Percentiles rank a stretch among this genome's conserved stretches.
These are phyloP conservation scores for Phallusia fumigata DNA, from an alignment of 23 tunicate species.

Conservation along the genomic window DNA sequence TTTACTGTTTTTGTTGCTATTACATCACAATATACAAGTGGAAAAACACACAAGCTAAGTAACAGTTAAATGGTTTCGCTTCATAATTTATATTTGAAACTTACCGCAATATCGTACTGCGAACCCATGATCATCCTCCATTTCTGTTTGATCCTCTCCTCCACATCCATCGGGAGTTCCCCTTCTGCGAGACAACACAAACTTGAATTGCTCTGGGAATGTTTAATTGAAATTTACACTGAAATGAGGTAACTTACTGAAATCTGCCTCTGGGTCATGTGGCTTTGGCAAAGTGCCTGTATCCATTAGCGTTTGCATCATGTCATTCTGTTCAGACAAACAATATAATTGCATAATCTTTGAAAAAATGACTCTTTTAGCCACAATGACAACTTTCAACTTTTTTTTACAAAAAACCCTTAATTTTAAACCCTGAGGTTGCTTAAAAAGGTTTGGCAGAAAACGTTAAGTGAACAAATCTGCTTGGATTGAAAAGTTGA, in stretches of 20 bases:
- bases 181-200: conserved; percentile 7
- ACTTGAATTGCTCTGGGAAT: neutral
- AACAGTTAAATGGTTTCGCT: neutral
- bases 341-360: too few species aligned
- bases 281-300: neutral
- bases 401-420: too few species aligned
- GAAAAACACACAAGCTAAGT: neutral
- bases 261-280: conserved; percentile 5
- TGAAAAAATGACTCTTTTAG: too few species aligned
- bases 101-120: conserved; percentile 69
- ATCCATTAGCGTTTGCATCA: neutral
- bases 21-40: too few species aligned
- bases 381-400: too few species aligned
- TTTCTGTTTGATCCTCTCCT: conserved; percentile 45
- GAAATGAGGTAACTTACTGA: neutral
- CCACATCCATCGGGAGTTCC: conserved; percentile 30
- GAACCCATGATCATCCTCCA: conserved; percentile 87
- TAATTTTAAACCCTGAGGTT: too few species aligned
- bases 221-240: neutral
- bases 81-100: conserved; percentile 2
- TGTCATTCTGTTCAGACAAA: too few species aligned
- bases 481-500: too few species aligned
- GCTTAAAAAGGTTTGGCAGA: too few species aligned
- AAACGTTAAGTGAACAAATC: too few species aligned
- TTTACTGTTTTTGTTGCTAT: too few species aligned